Base-by-base conservation (phyloP, 2,888 invertebrate species). In the Disparrhopalites patrizii region DNA sequence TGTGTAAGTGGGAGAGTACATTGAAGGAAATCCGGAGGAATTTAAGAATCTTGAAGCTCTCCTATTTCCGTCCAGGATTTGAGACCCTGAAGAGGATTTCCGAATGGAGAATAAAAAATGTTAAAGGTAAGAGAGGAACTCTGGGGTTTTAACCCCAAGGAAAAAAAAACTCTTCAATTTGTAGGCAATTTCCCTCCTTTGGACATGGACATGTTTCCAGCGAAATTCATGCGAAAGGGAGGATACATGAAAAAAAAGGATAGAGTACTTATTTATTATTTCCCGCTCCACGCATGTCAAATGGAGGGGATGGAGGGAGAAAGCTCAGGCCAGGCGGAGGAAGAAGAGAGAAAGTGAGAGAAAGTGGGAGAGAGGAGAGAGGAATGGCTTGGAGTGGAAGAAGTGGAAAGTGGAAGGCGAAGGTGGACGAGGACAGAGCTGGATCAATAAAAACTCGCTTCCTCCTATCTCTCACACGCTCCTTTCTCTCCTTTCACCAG, bases 381-480 rank as follows among this genome's bases (percentile, higher is more conserved):
- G 31, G 20, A 54, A 13, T 15, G 15, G 36, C 15, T 36, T 36
- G 36, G 20, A 57, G 40, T 27, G 40, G 27, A 38, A 23, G 27
- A 13, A 1, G 10, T 31, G 18, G 56, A 56, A 56, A 30, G 2
- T 10, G 18, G 30, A 54, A 55, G 33, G 38, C 23, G 18, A 28
- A 15, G 20, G 20, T 4, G n/a, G 20, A 43, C 43, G n/a, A n/a
- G 43, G 43, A 43, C 5, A 18, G 20, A 23, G 33, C 23, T 25
- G 38, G 57, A 57, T 57, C 57, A 57, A 57, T 57, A 57, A 57
- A 57, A 36, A 13, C 38, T 8, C 15, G n/a, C 33, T 55, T 15
- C n/a, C 31, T 27, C 15, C 30, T 55, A 1, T 51, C 18, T 23
- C 23, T 27, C 27, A 28, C 7, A 52, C 54, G 20, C 31, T 55